phyloP scores from a whole-genome alignment of 2,888 invertebrate species.

The Spilosoma lubricipeda region DNA sequence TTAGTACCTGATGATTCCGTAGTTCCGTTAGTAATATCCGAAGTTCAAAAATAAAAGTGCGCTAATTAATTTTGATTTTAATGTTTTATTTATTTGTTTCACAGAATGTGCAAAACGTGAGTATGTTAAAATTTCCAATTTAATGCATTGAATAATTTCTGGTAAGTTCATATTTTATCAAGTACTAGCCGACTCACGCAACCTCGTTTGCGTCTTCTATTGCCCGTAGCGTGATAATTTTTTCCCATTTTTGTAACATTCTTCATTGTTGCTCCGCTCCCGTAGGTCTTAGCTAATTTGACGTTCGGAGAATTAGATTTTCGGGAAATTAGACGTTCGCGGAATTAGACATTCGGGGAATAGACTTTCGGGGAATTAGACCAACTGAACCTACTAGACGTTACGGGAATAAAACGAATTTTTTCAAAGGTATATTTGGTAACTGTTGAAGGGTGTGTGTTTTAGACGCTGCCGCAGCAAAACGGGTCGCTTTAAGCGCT shows the following conservation, averaged over 20 bases:
- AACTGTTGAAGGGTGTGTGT: not conserved
- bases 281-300: too few relatives aligned
- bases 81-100: not conserved
- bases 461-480: conserved; percentile 60
- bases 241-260: too few relatives aligned
- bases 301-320: too few relatives aligned
- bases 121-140: not conserved
- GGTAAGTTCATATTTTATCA: not conserved
- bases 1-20: not conserved
- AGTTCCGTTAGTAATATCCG: not conserved
- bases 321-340: too few relatives aligned
- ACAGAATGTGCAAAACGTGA: conserved; percentile 19
- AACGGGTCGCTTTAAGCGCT: conserved; percentile 61
- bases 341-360: too few relatives aligned
- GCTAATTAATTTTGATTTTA: not conserved
- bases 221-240: too few relatives aligned
- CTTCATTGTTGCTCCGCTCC: too few relatives aligned
- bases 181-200: too few relatives aligned
- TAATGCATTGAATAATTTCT: not conserved
- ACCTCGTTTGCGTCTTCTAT: too few relatives aligned
- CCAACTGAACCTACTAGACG: too few relatives aligned
- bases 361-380: too few relatives aligned
- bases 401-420: too few relatives aligned
- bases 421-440: not conserved
- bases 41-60: not conserved